Evolutionary conservation across 37 sponge, comb jelly and placozoan genomes (phyloP), one percentile per base, ranked within the genome.

Genomic region (Spongilla lacustris): DNA sequence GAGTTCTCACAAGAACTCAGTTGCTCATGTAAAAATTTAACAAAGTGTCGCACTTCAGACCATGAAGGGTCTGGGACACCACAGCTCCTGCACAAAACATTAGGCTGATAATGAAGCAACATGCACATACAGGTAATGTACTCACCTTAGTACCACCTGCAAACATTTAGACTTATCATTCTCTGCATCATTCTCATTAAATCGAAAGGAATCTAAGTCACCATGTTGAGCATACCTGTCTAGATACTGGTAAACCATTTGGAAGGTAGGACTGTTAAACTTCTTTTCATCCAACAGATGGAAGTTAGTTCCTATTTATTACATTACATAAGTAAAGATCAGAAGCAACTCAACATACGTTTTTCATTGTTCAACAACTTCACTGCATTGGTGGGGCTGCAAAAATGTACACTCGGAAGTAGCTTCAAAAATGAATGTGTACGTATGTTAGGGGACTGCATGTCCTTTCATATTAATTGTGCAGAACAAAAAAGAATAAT

Each of bases 1-100:
- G 91, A 93, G 0, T 50, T 17, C 81, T 98, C 94, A 87, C 92
- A 89, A 36, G 88, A 89, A 9, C 66, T 68, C 37, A 98, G 89
- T 68, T 98, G 98, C n/a, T 82, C 87, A 71, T 89, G 41, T 30
- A 98, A 71, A 46, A 98, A 98, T 22, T 66, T 78, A 24, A 94
- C 92, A 87, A 97, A 97, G 83, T 97, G 81, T 35, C 80, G 48
- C 5, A 97, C 67, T 83, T 93, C 95, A 41, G 89, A 66, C 98
- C 98, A 97, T 1, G 95, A 89, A 14, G 98, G 95, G 78, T 95
- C 86, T 66, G 27, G n/a, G 9, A 93, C 48, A 36, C 89, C 86
- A 81, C 91, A 93, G 30, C 85, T 36, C 11, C 88, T 88, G n/a
- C n/a, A n/a, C n/a, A n/a, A n/a, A n/a, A n/a, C n/a, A n/a, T n/a